Conservation (phyloP, 2,888 invertebrate species). For the Neria commutata region DNA sequence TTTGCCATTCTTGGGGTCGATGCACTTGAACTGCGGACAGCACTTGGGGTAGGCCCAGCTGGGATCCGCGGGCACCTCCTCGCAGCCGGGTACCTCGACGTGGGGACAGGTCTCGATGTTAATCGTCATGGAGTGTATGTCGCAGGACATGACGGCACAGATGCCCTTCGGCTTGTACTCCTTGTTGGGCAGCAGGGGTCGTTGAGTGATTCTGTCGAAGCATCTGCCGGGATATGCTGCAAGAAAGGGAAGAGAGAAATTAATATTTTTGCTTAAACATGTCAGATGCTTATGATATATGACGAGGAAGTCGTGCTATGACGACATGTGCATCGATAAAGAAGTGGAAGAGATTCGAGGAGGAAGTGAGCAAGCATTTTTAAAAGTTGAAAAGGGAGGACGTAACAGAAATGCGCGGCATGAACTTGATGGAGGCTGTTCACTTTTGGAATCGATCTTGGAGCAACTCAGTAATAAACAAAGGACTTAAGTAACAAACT, state of each 20-base stretch:
- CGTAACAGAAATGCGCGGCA: neutral
- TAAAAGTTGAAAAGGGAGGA: neutral
- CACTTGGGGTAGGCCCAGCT: constrained; percentile 59
- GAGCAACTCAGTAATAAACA: constrained; percentile 13
- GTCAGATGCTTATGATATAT: neutral
- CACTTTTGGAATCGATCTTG: neutral
- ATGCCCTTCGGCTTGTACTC: constrained; percentile 61
- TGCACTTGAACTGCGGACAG: constrained; percentile 59
- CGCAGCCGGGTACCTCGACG: constrained; percentile 59
- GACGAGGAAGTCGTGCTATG: neutral
- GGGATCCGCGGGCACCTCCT: constrained; percentile 56
- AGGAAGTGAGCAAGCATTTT: neutral
- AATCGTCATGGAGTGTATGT: constrained; percentile 51
- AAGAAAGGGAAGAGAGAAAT: constrained; percentile 29
- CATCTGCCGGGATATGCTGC: constrained; percentile 59
- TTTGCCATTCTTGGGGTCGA: constrained; percentile 59
- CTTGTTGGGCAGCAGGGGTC: constrained; percentile 57
- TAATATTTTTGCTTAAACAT: constrained; percentile 19
- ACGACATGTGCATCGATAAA: no score
- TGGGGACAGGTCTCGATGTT: constrained; percentile 60
- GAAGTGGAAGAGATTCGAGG: no score
- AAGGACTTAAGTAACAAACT: constrained; percentile 38
- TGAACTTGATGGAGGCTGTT: neutral
- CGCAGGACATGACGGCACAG: constrained; percentile 59
- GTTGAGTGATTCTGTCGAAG: constrained; percentile 57